Conservation (phyloP, 2,797 vertebrate genomes). For the Diplodus puntazzo region DNA sequence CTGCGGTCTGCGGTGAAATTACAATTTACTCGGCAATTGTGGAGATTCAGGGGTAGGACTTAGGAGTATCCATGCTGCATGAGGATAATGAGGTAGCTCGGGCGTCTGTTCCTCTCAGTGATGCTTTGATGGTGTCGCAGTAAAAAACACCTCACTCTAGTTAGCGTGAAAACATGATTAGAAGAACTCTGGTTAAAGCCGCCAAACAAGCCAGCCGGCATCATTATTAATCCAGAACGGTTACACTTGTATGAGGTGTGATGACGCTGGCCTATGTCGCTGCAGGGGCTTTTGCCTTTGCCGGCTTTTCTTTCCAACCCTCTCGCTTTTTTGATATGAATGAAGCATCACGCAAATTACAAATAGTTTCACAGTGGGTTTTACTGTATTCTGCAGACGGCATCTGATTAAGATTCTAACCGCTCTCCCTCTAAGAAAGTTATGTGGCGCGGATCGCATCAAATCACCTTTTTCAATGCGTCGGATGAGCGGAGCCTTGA, state of each 20-base stretch:
- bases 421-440: slow-evolving; percentile 44
- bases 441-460: slow-evolving; percentile 47
- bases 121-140: slow-evolving; percentile 57
- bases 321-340: slow-evolving; percentile 53
- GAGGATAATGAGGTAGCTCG: slow-evolving; percentile 63
- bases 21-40: slow-evolving; percentile 54
- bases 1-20: slow-evolving; percentile 52
- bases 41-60: slow-evolving; percentile 41
- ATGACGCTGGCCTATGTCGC: slow-evolving; percentile 20
- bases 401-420: slow-evolving; percentile 59
- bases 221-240: slow-evolving; percentile 55
- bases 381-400: slow-evolving; percentile 12
- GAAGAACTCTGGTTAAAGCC: slow-evolving; percentile 48
- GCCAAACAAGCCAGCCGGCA: slow-evolving; percentile 36
- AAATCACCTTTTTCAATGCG: slow-evolving; percentile 63
- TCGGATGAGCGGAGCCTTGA: slow-evolving; percentile 31
- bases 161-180: slow-evolving; percentile 64
- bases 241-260: slow-evolving; percentile 26
- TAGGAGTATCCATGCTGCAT: slow-evolving; percentile 41
- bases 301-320: neutral
- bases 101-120: slow-evolving; percentile 45
- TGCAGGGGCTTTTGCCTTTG: slow-evolving; percentile 14
- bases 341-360: slow-evolving; percentile 32
- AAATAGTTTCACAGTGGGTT: slow-evolving; percentile 42
- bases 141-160: slow-evolving; percentile 56